Evolutionary conservation across 2,113 vertebrate genomes (phyloP).

Genomic region (Rhea pennata): DNA sequence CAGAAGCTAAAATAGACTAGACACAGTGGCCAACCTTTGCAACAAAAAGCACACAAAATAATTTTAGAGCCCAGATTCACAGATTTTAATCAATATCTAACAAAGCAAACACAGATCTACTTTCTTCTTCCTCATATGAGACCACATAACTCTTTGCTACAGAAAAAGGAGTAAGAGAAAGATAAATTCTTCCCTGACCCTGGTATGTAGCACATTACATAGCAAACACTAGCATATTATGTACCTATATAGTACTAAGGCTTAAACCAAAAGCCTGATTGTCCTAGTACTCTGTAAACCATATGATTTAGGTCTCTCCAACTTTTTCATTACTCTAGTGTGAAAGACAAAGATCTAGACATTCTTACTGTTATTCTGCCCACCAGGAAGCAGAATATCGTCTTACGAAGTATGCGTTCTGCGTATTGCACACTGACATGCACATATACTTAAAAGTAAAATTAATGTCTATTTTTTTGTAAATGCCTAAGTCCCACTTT

Average conservation of each 20-base stretch:
- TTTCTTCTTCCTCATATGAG: neutral
- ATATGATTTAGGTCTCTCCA: neutral
- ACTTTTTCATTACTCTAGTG: neutral
- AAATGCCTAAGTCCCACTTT: neutral
- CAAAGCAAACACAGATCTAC: neutral
- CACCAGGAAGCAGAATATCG: neutral
- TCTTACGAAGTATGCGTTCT: neutral
- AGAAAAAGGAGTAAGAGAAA: neutral
- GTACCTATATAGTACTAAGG: neutral
- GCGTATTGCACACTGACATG: neutral
- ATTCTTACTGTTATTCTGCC: neutral
- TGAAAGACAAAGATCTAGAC: neutral
- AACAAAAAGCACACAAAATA: neutral
- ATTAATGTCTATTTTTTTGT: neutral
- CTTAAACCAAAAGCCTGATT: neutral
- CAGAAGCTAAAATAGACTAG: neutral
- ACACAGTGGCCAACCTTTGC: neutral
- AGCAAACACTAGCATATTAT: neutral
- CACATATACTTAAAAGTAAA: neutral
- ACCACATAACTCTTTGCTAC: neutral
- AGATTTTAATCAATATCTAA: neutral
- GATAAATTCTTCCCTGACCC: neutral
- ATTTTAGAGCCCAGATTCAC: neutral
- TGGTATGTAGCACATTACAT: neutral
- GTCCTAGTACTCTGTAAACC: neutral